A percentile compares a stretch with the other conserved stretches of the same genome.
Conservation (phyloP, 2,888 invertebrate genomes). For the Noctua fimbriata region DNA sequence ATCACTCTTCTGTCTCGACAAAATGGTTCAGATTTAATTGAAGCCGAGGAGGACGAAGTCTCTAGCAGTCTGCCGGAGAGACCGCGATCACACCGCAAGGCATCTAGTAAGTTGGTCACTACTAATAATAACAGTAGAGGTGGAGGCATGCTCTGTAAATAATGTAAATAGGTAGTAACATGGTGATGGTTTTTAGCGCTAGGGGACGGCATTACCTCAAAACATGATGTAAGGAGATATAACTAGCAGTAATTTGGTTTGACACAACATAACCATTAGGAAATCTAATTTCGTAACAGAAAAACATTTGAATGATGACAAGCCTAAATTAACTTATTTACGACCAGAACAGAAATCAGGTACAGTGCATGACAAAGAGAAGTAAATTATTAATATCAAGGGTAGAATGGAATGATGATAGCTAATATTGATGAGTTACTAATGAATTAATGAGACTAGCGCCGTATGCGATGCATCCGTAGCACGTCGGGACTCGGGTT, state of each 20-base stretch:
- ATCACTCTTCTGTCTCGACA: conserved; percentile 67
- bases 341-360: conserved; percentile 4
- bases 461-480: conserved; percentile 49
- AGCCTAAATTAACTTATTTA: conserved; percentile 13
- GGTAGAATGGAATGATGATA: conserved; percentile 47
- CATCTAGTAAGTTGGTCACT: conserved; percentile 89
- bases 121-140: conserved; percentile 62
- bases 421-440: conserved; percentile 58
- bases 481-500: conserved; percentile 52
- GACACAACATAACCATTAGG: conserved; percentile 36
- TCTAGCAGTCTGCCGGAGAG: conserved; percentile 86
- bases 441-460: conserved; percentile 53
- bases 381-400: conserved; percentile 47
- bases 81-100: conserved; percentile 87
- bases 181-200: conserved; percentile 62
- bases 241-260: conserved; percentile 33
- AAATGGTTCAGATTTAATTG: conserved; percentile 89
- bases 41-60: conserved; percentile 90
- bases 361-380: conserved; percentile 41
- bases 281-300: conserved; percentile 46
- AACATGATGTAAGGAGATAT: conserved; percentile 32
- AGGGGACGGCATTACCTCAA: conserved; percentile 25
- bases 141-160: conserved; percentile 66
- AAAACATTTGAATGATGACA: conserved; percentile 21
- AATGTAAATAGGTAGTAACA: conserved; percentile 49